Conservation (phyloP, 2,888 invertebrate genomes). For the Apodemia hepburni region DNA sequence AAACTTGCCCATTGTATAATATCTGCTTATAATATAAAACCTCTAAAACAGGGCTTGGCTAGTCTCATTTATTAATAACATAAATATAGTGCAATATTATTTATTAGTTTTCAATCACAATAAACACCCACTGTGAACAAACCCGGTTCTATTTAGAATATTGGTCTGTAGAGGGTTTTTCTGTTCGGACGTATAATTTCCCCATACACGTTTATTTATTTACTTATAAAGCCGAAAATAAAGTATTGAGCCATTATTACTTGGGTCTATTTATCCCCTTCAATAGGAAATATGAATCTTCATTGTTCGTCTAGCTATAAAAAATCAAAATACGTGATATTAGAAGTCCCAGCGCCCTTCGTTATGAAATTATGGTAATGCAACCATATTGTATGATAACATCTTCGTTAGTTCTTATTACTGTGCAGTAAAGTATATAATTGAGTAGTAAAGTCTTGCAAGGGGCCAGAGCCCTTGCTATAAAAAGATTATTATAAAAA, state of each 20-base stretch:
- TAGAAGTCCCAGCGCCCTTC: conserved; percentile 65
- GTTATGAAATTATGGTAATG: conserved; percentile 74
- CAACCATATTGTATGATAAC: conserved; percentile 29
- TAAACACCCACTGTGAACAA: conserved; percentile 8
- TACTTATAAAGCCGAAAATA: conserved; percentile 10
- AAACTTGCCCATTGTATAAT: too few species aligned
- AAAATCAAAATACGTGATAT: conserved; percentile 67
- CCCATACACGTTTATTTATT: conserved; percentile 7
- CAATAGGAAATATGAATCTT: conserved; percentile 47
- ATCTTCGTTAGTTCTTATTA: conserved; percentile 30
- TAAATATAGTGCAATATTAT: neutral
- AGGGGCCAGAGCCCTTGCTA: conserved; percentile 45
- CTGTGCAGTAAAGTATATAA: conserved; percentile 31
- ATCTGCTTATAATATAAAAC: too few species aligned
- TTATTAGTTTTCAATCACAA: neutral
- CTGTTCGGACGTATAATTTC: neutral
- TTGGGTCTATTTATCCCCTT: conserved; percentile 20
- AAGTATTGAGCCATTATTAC: conserved; percentile 17
- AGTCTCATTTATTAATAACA: too few species aligned
- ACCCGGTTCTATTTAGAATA: neutral
- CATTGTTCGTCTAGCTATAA: conserved; percentile 45
- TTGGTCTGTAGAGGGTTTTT: neutral
- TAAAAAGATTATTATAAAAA: conserved; percentile 61
- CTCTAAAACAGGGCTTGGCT: too few species aligned
- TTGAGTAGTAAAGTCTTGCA: conserved; percentile 23